Evolutionary conservation across 2,888 invertebrate genomes (phyloP).

Genomic region (Aricia artaxerxes): DNA sequence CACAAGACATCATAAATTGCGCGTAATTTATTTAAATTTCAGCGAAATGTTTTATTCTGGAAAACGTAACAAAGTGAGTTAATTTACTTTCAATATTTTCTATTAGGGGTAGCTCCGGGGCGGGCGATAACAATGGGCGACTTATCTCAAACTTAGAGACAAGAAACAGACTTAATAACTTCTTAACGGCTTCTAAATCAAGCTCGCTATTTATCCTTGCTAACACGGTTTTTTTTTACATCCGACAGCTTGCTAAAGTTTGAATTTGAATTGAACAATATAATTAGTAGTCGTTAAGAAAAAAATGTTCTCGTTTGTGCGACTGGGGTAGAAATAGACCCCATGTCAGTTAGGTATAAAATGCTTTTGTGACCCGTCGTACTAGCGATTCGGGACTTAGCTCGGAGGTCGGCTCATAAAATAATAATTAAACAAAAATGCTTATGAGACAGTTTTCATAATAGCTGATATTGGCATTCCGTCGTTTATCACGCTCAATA

Average conservation of each 20-base stretch:
- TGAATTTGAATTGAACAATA: no score
- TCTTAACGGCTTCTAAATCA: conserved; percentile 3
- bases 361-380: conserved; percentile 10
- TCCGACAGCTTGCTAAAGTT: no score
- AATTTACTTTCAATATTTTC: conserved; percentile 42
- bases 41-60: conserved; percentile 22
- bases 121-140: conserved; percentile 43
- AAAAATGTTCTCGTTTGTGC: no score
- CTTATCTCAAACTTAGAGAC: conserved; percentile 37
- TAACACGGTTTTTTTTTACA: background rate
- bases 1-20: conserved; percentile 20
- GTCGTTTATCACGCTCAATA: conserved; percentile 42
- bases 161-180: conserved; percentile 26
- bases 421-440: conserved; percentile 23
- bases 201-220: background rate
- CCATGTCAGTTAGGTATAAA: background rate
- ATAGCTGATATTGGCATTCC: conserved; percentile 37
- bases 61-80: conserved; percentile 36
- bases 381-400: background rate
- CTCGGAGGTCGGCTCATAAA: background rate
- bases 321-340: no score
- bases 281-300: no score
- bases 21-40: conserved; percentile 27
- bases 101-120: conserved; percentile 42
- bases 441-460: conserved; percentile 28